Conservation (phyloP, 2,888 invertebrate genomes). For the Autographa pulchrina region DNA sequence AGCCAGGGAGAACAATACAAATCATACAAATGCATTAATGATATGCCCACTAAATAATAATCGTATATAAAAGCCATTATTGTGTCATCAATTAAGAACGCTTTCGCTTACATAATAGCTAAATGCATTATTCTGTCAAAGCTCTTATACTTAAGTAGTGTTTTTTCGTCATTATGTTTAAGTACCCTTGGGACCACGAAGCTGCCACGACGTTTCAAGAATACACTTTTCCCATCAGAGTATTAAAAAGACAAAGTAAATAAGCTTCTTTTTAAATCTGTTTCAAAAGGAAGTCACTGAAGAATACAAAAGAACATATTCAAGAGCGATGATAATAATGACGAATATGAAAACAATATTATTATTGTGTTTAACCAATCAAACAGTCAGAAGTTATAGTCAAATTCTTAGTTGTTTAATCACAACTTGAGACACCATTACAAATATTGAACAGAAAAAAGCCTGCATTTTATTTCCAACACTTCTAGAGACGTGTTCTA, state of each 20-base stretch:
- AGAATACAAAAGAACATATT: no score
- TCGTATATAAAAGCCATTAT: no score
- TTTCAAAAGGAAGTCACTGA: neutral
- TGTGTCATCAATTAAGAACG: constrained; percentile 17
- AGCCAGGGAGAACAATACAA: no score
- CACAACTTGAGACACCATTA: neutral
- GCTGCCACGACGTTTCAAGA: constrained; percentile 52
- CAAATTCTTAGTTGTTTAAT: neutral
- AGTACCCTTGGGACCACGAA: constrained; percentile 57
- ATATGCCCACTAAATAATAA: no score
- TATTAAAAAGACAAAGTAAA: constrained; percentile 12
- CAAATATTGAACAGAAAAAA: neutral
- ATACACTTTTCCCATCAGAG: constrained; percentile 50
- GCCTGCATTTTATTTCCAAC: neutral
- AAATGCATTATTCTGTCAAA: constrained; percentile 32
- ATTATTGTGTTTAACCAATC: no score
- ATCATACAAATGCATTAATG: no score
- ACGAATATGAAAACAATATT: no score
- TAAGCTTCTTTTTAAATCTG: no score
- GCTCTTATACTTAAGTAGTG: constrained; percentile 20
- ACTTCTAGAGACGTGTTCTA: neutral
- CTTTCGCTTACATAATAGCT: constrained; percentile 36
- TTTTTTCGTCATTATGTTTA: constrained; percentile 53
- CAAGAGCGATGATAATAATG: no score
- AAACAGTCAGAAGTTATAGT: no score